A percentile compares a stretch with the other conserved stretches of the same genome.
Evolutionary conservation across 2,797 vertebrate genomes (phyloP).

Genomic region (Lepilemur ruficaudatus): DNA sequence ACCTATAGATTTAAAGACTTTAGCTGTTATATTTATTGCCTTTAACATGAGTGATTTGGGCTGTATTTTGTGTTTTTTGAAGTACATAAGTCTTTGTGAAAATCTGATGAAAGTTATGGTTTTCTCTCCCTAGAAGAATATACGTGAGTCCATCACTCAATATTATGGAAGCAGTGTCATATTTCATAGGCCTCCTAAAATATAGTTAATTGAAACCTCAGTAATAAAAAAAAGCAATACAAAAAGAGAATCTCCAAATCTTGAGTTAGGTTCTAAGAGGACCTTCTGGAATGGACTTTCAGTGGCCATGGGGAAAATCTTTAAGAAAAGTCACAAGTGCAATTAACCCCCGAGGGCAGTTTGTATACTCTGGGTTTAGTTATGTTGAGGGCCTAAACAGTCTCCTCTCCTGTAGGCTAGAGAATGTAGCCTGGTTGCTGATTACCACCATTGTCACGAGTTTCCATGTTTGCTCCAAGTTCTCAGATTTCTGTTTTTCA

Average conservation of each 20-base stretch:
- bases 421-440: constrained; percentile 44
- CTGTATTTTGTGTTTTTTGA: constrained; percentile 8
- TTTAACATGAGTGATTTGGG: neutral
- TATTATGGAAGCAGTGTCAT: neutral
- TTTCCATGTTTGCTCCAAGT: constrained; percentile 66
- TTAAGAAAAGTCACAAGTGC: neutral
- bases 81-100: neutral
- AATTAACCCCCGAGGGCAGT: neutral
- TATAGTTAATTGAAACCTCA: neutral
- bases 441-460: constrained; percentile 62
- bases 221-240: neutral
- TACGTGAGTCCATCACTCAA: neutral
- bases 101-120: constrained; percentile 13
- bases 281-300: neutral
- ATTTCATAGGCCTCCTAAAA: neutral
- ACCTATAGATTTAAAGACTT: neutral
- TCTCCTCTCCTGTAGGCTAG: neutral
- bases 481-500: constrained; percentile 71
- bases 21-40: neutral
- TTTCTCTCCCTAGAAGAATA: neutral
- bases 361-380: neutral
- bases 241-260: neutral
- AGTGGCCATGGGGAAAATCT: neutral
- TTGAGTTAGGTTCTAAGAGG: neutral
- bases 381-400: neutral